Base-by-base conservation (phyloP, 2,113 vertebrate genomes). In the Clarias gariepinus region DNA sequence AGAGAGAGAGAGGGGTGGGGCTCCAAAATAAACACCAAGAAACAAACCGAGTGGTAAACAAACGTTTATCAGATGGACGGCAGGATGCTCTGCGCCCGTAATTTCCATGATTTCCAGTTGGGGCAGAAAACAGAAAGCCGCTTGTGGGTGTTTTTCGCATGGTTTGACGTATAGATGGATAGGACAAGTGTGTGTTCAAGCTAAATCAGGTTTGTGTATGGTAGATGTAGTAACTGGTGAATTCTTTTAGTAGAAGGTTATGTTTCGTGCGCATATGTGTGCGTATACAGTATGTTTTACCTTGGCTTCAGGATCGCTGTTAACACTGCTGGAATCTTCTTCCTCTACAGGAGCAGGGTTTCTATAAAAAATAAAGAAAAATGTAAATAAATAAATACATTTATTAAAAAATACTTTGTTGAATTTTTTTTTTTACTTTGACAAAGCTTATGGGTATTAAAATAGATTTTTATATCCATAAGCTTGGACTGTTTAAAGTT, bases 241-340 rank as follows among this genome's bases (percentile, higher is more conserved):
- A 52, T 63, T 61, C 36, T 64, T 33, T 82, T 64, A 30, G 58
- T 81, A 12, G 25, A 41, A 53, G 47, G 36, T 52, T 30, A 19
- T 57, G 55, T 61, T 58, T 19, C 5, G 57, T 80, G 41, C 10
- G 60, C 74, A 12, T n/a, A 36, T 66, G 73, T 90, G 55, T 74
- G 77, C 13, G 74, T 57, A 33, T 36, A 57, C n/a, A n/a, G n/a
- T 68, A 36, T 47, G 77, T 57, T 94, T 94, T 88, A 98, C 98
- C 96, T 99, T 99, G 90, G 96, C 91, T 92, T 98, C 97, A 47
- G 98, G 96, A 92, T 99, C 97, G 89, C 95, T 97, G 94, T 97
- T 98, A 93, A 94, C 92, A 53, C 94, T 96, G 86, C 92, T 95
- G 8, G 96, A 96, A 90, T 97, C 97, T 2, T 98, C 97, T 61